phyloP scores from a whole-genome alignment of 2,113 vertebrate species.

The Gadus chalcogrammus region DNA sequence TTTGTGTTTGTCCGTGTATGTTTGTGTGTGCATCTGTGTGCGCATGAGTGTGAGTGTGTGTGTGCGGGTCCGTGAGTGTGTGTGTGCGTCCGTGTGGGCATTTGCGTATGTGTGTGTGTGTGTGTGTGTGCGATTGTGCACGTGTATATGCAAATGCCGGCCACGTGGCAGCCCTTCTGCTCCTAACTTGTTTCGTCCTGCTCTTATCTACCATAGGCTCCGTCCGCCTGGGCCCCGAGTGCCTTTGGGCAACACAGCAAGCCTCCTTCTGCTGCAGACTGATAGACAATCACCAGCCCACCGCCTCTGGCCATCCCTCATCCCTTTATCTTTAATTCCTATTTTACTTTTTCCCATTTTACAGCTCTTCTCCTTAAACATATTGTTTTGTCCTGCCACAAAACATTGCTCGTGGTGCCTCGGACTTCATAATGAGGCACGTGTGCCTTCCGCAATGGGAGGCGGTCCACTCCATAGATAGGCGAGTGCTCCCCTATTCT shows the following conservation, averaged over 20 bases:
- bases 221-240: background rate
- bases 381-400: too few relatives aligned
- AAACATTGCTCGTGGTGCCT: too few relatives aligned
- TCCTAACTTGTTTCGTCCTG: background rate
- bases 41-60: background rate
- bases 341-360: too few relatives aligned
- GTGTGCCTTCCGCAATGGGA: too few relatives aligned
- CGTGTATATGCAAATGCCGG: too few relatives aligned
- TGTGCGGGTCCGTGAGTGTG: background rate
- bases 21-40: too few relatives aligned
- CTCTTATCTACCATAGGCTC: background rate
- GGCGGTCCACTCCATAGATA: too few relatives aligned
- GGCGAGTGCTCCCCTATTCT: too few relatives aligned
- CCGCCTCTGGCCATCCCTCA: background rate
- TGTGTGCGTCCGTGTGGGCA: constrained; percentile 1
- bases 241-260: background rate
- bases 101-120: too few relatives aligned
- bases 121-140: background rate
- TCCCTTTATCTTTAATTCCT: background rate
- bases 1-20: background rate
- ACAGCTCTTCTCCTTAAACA: too few relatives aligned
- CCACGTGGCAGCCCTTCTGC: too few relatives aligned
- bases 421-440: too few relatives aligned
- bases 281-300: background rate
- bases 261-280: constrained; percentile 28